Evolutionary conservation across 2,797 vertebrate species (phyloP), one percentile per base, ranked within the genome.

Genomic region (Carapus acus): DNA sequence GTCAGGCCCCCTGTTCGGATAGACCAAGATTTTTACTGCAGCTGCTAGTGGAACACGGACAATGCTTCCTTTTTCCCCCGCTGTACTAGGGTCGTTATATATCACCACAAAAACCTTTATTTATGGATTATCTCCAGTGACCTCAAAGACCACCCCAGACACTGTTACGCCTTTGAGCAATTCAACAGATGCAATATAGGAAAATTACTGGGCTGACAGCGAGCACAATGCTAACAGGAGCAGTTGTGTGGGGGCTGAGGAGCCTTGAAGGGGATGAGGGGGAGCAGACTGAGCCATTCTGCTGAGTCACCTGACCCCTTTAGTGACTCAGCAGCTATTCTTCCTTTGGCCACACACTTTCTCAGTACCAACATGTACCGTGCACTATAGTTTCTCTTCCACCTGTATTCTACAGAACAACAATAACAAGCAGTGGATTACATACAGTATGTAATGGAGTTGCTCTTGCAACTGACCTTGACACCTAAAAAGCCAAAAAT

Each of bases 251-350:
- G 31, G 20, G 19, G 14, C 14, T 4, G 31, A 13, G 31, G 31
- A 4, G 31, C 8, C 8, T 7, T 3, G 31, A 2, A 13, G 31
- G 31, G 1, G 22, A n/a, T n/a, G 45, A 51, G 71, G 58, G 62
- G 34, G n/a, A 34, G 3, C 6, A 2, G 49, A 31, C 53, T 56
- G 19, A 44, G 24, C 41, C 41, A n/a, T n/a, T 58, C 44, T 78
- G 74, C 69, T 72, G 73, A 75, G 61, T 78, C 76, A 77, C 45
- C 20, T 27, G 19, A n/a, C 37, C 8, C 43, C 36, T 22, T 46
- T 49, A 3, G 52, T 81, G 76, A 79, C 62, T 79, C 74, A 72
- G 60, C 77, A 69, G 47, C 41, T 33, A 42, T 48, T 38, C 31
- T 57, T 52, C 17, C 33, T n/a, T n/a, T 62, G 55, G 20, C 48